phyloP scores from a whole-genome alignment of 2,888 invertebrate genomes.

The Macrosiphum euphorbiae region DNA sequence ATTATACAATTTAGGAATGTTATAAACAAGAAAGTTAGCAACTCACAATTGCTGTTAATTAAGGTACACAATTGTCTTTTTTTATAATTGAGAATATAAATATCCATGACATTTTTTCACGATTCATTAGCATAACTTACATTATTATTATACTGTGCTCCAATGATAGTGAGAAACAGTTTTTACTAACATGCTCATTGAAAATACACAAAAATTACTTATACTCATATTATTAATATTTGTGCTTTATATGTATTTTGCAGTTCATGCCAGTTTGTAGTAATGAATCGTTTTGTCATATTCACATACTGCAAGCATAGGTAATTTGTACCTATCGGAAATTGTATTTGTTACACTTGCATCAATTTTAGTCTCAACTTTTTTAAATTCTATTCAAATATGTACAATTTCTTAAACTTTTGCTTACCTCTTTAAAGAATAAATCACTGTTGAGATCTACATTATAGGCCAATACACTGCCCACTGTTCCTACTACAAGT shows the following conservation, averaged over 20 bases:
- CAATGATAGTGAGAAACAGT: no score
- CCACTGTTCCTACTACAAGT: slow-evolving; percentile 84
- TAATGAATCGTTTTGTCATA: background rate
- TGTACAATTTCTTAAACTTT: background rate
- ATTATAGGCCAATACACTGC: slow-evolving; percentile 86
- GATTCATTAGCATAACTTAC: no score
- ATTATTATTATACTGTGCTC: no score
- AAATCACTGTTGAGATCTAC: slow-evolving; percentile 92
- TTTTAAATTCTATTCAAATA: background rate
- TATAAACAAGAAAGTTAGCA: background rate
- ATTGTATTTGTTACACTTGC: background rate
- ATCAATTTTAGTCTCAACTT: background rate
- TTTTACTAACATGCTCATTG: no score
- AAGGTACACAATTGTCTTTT: background rate
- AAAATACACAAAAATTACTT: background rate
- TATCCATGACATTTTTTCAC: no score
- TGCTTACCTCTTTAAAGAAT: slow-evolving; percentile 85
- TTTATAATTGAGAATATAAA: background rate
- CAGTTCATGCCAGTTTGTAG: background rate
- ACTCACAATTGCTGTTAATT: background rate
- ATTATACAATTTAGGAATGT: background rate
- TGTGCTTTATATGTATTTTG: background rate
- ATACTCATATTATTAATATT: background rate
- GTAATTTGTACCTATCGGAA: background rate
- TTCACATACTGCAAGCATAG: background rate